Percentiles rank a stretch among this genome's conserved stretches.
Evolutionary conservation across 1,140 invertebrate species (phyloP).

Genomic region (Pinna nobilis): DNA sequence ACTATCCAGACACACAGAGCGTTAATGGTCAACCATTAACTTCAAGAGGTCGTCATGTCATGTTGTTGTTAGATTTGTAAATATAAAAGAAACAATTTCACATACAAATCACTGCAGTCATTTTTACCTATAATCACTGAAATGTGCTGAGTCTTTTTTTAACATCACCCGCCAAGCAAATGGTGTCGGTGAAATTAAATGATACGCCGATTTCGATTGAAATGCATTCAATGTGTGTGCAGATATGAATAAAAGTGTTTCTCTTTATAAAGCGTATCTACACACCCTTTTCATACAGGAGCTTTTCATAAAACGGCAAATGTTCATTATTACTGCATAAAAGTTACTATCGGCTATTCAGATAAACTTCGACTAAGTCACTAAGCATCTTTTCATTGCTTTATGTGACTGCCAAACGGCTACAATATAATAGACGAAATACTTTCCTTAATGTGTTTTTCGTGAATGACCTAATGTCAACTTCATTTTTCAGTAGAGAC

Average conservation of each 20-base stretch:
- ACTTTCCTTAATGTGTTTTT: not conserved
- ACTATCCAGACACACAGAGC: too few species aligned
- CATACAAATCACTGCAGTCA: too few species aligned
- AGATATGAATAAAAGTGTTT: not conserved
- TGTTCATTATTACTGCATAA: not conserved
- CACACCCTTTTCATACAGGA: not conserved
- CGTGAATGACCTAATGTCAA: not conserved
- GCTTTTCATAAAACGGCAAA: not conserved
- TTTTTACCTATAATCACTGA: too few species aligned
- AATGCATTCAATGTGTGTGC: not conserved
- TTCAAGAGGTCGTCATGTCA: too few species aligned
- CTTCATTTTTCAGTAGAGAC: not conserved
- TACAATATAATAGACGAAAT: too few species aligned
- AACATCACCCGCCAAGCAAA: too few species aligned
- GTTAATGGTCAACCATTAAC: too few species aligned
- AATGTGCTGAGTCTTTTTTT: too few species aligned
- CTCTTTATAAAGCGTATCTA: not conserved
- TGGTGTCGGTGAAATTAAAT: too few species aligned
- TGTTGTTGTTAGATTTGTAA: too few species aligned
- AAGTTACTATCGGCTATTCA: not conserved
- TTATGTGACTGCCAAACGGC: too few species aligned
- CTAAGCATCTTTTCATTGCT: not conserved
- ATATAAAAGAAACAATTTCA: too few species aligned
- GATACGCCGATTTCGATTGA: conserved; percentile 1
- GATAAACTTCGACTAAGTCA: not conserved